Conservation (phyloP, 2,888 invertebrate genomes). For the Habrosyne pyritoides region DNA sequence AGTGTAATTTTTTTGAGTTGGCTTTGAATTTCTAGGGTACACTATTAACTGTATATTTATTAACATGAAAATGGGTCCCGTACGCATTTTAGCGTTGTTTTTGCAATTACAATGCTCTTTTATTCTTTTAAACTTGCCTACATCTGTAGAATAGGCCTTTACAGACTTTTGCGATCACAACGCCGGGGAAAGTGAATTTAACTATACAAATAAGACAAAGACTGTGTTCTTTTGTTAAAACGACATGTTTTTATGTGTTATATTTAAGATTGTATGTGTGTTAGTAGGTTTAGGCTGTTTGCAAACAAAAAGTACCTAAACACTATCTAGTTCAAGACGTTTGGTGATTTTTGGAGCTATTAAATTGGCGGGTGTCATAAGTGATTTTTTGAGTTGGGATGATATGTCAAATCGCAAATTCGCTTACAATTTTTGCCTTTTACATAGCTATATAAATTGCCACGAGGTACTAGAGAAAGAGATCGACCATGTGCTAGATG, state of each 20-base stretch:
- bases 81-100: not conserved
- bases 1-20: no score
- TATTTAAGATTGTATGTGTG: constrained; percentile 4
- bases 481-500: no score
- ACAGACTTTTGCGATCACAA: not conserved
- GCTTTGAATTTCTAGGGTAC: no score
- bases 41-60: not conserved
- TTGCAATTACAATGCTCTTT: not conserved
- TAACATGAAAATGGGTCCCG: not conserved
- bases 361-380: constrained; percentile 9
- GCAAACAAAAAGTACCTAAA: constrained; percentile 22
- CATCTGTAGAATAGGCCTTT: not conserved
- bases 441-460: no score
- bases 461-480: no score
- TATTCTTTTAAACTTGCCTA: not conserved
- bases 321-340: constrained; percentile 26
- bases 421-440: no score
- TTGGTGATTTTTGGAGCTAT: constrained; percentile 18
- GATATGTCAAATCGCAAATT: no score
- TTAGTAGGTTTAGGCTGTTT: constrained; percentile 15
- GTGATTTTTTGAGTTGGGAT: not conserved
- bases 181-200: not conserved
- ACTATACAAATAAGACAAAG: not conserved
- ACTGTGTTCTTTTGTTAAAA: not conserved
- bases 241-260: not conserved